phyloP scores from a whole-genome alignment of 2,888 invertebrate genomes.

The Habrosyne pyritoides region DNA sequence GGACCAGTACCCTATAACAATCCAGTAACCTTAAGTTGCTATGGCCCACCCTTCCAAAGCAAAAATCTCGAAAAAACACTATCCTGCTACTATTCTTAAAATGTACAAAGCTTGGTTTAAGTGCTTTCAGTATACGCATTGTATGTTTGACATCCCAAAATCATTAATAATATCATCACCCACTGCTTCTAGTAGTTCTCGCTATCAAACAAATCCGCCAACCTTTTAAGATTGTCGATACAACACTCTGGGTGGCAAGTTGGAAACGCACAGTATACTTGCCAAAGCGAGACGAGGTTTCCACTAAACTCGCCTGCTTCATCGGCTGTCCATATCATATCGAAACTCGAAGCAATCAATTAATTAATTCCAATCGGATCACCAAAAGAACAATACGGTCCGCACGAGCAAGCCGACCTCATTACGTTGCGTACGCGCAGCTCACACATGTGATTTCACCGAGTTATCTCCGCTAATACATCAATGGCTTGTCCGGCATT shows the following conservation, averaged over 20 bases:
- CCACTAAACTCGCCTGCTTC: conserved; percentile 17
- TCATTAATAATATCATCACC: no score
- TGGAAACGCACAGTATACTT: background rate
- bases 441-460: conserved; percentile 75
- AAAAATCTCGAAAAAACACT: no score
- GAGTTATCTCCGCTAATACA: conserved; percentile 78
- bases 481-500: conserved; percentile 79
- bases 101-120: no score
- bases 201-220: no score
- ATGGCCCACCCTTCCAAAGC: background rate
- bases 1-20: background rate
- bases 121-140: no score
- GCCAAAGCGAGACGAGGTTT: conserved; percentile 3
- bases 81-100: no score
- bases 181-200: background rate
- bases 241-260: background rate
- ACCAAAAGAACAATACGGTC: conserved; percentile 58
- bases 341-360: conserved; percentile 29
- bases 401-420: conserved; percentile 48
- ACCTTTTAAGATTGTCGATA: background rate
- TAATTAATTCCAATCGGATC: conserved; percentile 55
- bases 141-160: no score
- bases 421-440: conserved; percentile 25
- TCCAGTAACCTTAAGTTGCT: background rate
- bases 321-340: conserved; percentile 18